phyloP scores from a whole-genome alignment of 2,113 vertebrate genomes.

The Eclectus roratus region DNA sequence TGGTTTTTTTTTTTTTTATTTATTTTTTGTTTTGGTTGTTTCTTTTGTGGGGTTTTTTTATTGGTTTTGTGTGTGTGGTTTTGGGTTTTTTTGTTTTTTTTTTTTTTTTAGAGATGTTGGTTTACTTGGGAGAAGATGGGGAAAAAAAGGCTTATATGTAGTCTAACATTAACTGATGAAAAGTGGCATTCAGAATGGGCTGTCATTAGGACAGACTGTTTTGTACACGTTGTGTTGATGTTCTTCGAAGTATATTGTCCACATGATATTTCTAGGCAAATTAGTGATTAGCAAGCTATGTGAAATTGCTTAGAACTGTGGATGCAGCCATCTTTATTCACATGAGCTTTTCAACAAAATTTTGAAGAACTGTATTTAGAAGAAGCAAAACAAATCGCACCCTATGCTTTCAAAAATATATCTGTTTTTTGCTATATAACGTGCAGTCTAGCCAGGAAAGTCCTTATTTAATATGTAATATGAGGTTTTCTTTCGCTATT shows the following conservation, averaged over 20 bases:
- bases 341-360: background rate
- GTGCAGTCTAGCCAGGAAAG: background rate
- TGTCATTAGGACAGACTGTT: background rate
- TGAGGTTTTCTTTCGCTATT: background rate
- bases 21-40: background rate
- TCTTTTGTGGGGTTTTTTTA: background rate
- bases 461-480: background rate
- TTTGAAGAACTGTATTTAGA: background rate
- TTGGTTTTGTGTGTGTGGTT: background rate
- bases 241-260: background rate
- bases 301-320: background rate
- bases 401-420: background rate
- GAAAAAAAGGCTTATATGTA: background rate
- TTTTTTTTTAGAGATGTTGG: background rate
- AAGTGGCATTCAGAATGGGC: background rate
- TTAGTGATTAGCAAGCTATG: background rate
- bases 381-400: background rate
- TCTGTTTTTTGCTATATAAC: background rate
- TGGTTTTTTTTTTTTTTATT: too few relatives aligned
- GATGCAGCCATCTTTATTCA: background rate
- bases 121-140: background rate
- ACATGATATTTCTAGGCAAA: background rate
- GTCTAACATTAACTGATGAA: background rate
- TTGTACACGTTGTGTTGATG: background rate
- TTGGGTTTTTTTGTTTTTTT: fast-evolving